phyloP scores from a whole-genome alignment of 1,140 invertebrate species.

The Ips nitidus region DNA sequence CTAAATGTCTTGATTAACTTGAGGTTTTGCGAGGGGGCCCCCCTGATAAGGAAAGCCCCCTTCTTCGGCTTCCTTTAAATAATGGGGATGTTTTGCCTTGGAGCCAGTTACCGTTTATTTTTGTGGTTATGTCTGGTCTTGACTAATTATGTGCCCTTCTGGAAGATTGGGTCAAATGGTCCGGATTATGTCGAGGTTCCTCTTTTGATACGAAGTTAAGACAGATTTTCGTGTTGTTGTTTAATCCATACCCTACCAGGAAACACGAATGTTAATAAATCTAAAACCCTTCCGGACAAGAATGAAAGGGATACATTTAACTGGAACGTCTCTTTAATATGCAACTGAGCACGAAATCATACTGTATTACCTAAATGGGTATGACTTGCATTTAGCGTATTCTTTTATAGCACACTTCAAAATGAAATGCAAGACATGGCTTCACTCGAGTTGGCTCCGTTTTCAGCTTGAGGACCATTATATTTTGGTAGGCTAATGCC shows the following conservation, averaged over 20 bases:
- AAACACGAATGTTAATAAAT: too few relatives aligned
- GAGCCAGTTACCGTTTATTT: slow-evolving; percentile 23
- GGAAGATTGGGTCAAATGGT: neutral
- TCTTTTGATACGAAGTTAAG: too few relatives aligned
- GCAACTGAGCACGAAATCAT: too few relatives aligned
- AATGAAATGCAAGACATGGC: too few relatives aligned
- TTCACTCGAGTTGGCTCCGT: neutral
- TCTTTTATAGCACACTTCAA: too few relatives aligned
- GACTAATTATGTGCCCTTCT: slow-evolving; percentile 15
- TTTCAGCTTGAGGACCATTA: slow-evolving; percentile 5
- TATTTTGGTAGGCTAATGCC: slow-evolving; percentile 6
- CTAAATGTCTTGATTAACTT: slow-evolving; percentile 33
- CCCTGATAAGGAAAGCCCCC: slow-evolving; percentile 15
- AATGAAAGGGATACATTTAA: too few relatives aligned
- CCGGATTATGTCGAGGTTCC: neutral
- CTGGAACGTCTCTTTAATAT: too few relatives aligned
- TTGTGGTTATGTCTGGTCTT: slow-evolving; percentile 14
- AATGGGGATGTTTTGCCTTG: slow-evolving; percentile 20
- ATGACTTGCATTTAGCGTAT: too few relatives aligned
- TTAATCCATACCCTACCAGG: too few relatives aligned
- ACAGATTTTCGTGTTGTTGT: too few relatives aligned
- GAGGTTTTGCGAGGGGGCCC: slow-evolving; percentile 21
- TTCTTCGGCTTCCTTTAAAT: slow-evolving; percentile 20
- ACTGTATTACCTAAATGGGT: too few relatives aligned
- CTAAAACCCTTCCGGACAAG: too few relatives aligned